phyloP scores from a whole-genome alignment of 1,140 invertebrate genomes.

The Brevipalpus yothersi region DNA sequence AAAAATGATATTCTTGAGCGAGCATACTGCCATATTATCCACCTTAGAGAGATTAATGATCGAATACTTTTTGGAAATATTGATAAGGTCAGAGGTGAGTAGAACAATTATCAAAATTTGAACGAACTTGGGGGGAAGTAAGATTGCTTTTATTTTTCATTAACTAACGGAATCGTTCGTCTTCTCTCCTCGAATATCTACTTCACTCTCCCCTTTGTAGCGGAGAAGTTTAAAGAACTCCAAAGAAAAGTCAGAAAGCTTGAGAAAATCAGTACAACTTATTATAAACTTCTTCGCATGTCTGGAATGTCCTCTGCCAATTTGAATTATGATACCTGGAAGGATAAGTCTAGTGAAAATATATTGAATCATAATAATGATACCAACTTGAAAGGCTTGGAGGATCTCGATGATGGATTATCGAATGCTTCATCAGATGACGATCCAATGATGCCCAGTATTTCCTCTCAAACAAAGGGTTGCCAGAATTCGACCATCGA shows the following conservation, averaged over 20 bases:
- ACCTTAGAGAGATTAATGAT: constrained; percentile 16
- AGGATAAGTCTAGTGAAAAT: constrained; percentile 8
- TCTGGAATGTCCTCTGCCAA: constrained; percentile 14
- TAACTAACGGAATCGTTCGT: neutral
- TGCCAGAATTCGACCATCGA: neutral
- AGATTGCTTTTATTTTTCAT: neutral
- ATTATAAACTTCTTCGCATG: constrained; percentile 15
- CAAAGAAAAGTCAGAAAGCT: constrained; percentile 15
- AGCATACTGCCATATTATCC: constrained; percentile 18
- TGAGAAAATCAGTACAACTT: constrained; percentile 14
- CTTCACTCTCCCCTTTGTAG: constrained; percentile 9
- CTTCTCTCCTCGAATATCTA: neutral
- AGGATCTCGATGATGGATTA: constrained; percentile 6
- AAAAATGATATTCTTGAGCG: constrained; percentile 19
- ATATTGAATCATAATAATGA: neutral
- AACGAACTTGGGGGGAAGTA: neutral
- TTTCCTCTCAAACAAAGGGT: neutral
- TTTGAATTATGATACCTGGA: constrained; percentile 3
- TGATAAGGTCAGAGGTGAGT: constrained; percentile 15
- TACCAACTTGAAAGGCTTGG: neutral
- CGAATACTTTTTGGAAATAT: constrained; percentile 15
- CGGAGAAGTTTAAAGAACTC: constrained; percentile 15
- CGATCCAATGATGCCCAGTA: neutral
- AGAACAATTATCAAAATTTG: neutral
- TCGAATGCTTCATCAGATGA: neutral